A percentile compares a stretch with the other conserved stretches of the same genome.
phyloP scores from a whole-genome alignment of 2,888 invertebrate species.

The Sesamia inferens region DNA sequence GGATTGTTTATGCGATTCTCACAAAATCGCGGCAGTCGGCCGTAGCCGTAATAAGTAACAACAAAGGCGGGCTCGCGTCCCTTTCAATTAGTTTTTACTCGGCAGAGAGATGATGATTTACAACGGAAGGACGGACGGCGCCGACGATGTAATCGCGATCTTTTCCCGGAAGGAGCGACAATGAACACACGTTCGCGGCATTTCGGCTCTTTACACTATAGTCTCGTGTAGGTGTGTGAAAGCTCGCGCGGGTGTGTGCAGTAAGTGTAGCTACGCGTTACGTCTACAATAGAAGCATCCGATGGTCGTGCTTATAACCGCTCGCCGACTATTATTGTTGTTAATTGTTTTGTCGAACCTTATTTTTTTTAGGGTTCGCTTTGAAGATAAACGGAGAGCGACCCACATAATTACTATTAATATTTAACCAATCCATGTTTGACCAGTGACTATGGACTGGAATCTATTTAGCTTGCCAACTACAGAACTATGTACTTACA shows the following conservation, averaged over 20 bases:
- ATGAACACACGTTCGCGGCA: constrained; percentile 78
- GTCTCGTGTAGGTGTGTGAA: constrained; percentile 63
- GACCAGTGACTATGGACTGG: background rate
- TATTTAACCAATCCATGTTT: background rate
- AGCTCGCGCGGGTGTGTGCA: constrained; percentile 59
- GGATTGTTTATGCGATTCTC: constrained; percentile 66
- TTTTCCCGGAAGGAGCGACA: constrained; percentile 85
- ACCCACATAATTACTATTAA: background rate
- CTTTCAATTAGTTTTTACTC: constrained; percentile 87
- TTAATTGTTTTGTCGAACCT: background rate
- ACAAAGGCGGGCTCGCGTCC: constrained; percentile 79
- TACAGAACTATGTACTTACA: no score
- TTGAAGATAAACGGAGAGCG: background rate
- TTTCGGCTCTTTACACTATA: constrained; percentile 61
- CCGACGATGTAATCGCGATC: constrained; percentile 74
- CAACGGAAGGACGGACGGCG: constrained; percentile 71
- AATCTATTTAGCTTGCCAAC: background rate
- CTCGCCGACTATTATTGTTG: background rate
- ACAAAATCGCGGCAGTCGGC: constrained; percentile 63
- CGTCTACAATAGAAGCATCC: constrained; percentile 36
- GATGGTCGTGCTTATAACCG: background rate
- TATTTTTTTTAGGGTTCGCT: no score
- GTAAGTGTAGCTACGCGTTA: constrained; percentile 35
- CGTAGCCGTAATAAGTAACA: constrained; percentile 71
- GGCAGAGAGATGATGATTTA: constrained; percentile 82